phyloP scores from a whole-genome alignment of 2,888 invertebrate genomes.

The Nesidiocoris tenuis region DNA sequence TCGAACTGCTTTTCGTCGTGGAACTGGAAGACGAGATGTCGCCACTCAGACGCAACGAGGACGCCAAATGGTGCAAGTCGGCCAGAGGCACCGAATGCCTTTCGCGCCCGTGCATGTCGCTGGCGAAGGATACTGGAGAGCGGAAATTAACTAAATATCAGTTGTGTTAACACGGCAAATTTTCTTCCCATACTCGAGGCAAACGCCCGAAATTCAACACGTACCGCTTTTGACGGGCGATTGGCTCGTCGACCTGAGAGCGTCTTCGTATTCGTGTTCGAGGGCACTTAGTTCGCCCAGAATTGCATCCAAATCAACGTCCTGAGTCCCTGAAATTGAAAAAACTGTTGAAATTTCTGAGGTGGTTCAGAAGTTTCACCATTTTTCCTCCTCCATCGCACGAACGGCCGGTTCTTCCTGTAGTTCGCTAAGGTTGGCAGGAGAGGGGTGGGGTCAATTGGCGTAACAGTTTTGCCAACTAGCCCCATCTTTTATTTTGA shows the following conservation, averaged over 20 bases:
- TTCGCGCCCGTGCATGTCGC: constrained; percentile 32
- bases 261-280: constrained; percentile 66
- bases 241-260: constrained; percentile 50
- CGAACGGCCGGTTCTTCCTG: no score
- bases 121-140: constrained; percentile 23
- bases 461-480: no score
- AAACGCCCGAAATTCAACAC: no score
- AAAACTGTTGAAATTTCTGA: neutral
- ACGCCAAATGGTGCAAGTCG: constrained; percentile 24
- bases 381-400: no score
- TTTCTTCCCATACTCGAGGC: no score
- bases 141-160: neutral
- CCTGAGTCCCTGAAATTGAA: constrained; percentile 74
- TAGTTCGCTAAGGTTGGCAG: no score
- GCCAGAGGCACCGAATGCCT: constrained; percentile 4
- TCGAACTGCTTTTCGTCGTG: constrained; percentile 19
- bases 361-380: neutral
- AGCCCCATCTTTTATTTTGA: no score
- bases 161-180: no score
- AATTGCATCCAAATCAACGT: constrained; percentile 95
- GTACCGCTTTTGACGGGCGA: constrained; percentile 22
- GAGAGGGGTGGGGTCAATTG: no score
- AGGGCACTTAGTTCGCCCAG: constrained; percentile 92
- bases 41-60: constrained; percentile 31
- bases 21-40: constrained; percentile 14